Conservation (phyloP, 2,797 vertebrate genomes). For the Channa striata region DNA sequence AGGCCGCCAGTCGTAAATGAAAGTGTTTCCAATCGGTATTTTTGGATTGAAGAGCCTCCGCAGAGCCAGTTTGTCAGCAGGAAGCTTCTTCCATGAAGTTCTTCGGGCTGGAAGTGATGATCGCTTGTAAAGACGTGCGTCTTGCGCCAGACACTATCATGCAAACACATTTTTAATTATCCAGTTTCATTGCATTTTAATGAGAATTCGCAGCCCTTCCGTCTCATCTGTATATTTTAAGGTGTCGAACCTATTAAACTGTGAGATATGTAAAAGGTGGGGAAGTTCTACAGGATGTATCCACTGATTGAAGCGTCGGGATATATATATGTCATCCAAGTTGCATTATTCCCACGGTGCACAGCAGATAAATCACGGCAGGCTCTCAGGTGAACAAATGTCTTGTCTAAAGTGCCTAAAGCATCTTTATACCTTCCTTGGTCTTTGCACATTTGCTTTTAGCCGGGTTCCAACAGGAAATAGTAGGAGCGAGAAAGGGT, state of each 20-base stretch:
- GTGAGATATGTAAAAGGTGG: conserved; percentile 19
- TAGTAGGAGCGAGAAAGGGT: not conserved
- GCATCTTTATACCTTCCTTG: too few relatives aligned
- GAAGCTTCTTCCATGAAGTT: not conserved
- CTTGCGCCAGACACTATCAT: not conserved
- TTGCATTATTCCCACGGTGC: conserved; percentile 20
- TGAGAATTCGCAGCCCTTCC: conserved; percentile 15
- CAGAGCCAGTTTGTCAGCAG: not conserved
- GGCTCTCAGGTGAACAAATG: not conserved
- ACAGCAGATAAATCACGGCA: not conserved
- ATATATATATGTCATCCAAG: not conserved
- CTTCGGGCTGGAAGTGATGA: not conserved
- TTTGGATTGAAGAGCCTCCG: too few relatives aligned
- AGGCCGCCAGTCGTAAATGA: too few relatives aligned
- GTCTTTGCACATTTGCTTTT: not conserved
- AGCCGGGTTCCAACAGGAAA: not conserved
- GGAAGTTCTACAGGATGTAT: not conserved
- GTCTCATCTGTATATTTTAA: conserved; percentile 4
- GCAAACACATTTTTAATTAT: not conserved
- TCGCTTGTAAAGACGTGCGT: not conserved
- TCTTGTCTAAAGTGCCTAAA: not conserved
- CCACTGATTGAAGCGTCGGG: conserved; percentile 28
- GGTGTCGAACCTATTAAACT: not conserved
- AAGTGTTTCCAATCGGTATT: too few relatives aligned
- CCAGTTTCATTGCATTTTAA: conserved; percentile 15